Base-by-base conservation (phyloP, 2,113 vertebrate species). In the Tragelaphus buxtoni region DNA sequence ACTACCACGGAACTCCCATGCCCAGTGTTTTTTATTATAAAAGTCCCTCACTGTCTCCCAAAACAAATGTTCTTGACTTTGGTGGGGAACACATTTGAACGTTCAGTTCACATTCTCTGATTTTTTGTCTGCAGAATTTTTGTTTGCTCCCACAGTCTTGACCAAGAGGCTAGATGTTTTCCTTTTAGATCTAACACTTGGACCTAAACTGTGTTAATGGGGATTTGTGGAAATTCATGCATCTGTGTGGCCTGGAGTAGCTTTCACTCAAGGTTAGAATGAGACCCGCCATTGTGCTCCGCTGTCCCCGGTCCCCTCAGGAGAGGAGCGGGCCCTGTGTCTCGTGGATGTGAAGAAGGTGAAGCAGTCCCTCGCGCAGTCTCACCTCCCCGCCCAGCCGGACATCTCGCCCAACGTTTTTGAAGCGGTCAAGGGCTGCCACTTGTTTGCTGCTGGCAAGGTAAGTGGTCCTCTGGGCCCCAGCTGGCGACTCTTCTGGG, bases 401-500 rank as follows among this genome's bases (percentile, higher is more conserved):
- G 99, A 99, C 79, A 97, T 99, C 95, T 98, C 99, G 4, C 99
- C 99, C 42, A 99, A 99, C 91, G 95, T 99, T 96, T 99, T 99
- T 74, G 99, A 99, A 98, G 99, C 99, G 2, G 99, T 99, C 97
- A 99, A 99, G 98, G 99, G 99, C 96, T 99, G 99, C 97, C 99
- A 99, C 96, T 98, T 99, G 96, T 99, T 99, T 95, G 99, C 99
- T 92, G 99, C 99, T 20, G 99, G 99, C 97, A 99, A 99, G 99
- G 99, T 99, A 98, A 89, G 98, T 49, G 16, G 24, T 94, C 55
- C 39, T 65, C 69, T 0, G 0, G 76, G 72, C 80, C 60, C 42
- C 20, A 5, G 18, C 30, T 10, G 79, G 26, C 0, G 0, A 39
- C 10, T 53, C 76, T 80, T 74, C 84, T 45, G 6, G 65, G 94